These are phyloP conservation scores for Colistium nudipinnis DNA, from an alignment of 2,113 vertebrate species.

Conservation along the genomic window DNA sequence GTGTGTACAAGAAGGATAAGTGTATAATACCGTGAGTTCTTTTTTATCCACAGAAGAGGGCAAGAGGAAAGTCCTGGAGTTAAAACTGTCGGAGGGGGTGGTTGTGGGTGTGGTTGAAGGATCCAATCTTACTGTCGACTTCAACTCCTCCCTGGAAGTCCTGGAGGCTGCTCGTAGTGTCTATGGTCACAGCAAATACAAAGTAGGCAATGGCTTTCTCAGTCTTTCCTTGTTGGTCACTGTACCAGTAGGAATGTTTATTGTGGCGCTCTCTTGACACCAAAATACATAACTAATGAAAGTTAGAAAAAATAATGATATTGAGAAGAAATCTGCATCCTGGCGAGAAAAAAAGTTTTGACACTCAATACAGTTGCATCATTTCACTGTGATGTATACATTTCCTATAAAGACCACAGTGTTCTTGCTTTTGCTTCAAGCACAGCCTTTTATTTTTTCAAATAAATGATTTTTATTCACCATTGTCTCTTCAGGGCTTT, in stretches of 20 bases:
- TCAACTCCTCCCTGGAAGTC: constrained; percentile 90
- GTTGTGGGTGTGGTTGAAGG: constrained; percentile 83
- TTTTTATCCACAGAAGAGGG: constrained; percentile 79
- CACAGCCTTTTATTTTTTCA: not conserved
- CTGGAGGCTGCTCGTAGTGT: constrained; percentile 76
- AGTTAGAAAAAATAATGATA: no score
- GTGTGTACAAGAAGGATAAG: not conserved
- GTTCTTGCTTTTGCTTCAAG: not conserved
- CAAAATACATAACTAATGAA: not conserved
- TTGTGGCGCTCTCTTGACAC: not conserved
- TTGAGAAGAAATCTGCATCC: not conserved
- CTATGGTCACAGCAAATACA: constrained; percentile 85
- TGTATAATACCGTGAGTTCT: not conserved
- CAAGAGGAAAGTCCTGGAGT: constrained; percentile 82
- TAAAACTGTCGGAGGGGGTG: constrained; percentile 82
- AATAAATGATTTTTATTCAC: constrained; percentile 9
- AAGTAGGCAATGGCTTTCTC: constrained; percentile 76
- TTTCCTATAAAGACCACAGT: not conserved
- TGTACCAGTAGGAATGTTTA: not conserved
- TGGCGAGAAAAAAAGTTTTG: not conserved
- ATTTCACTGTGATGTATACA: not conserved
- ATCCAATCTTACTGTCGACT: constrained; percentile 83
- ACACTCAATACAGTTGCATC: not conserved
- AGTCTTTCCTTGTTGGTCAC: not conserved
- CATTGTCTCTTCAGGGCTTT: constrained; percentile 79